A percentile compares a stretch with the other conserved stretches of the same genome.
Evolutionary conservation across 2,797 vertebrate genomes (phyloP).

Genomic region (Anguilla marmorata): DNA sequence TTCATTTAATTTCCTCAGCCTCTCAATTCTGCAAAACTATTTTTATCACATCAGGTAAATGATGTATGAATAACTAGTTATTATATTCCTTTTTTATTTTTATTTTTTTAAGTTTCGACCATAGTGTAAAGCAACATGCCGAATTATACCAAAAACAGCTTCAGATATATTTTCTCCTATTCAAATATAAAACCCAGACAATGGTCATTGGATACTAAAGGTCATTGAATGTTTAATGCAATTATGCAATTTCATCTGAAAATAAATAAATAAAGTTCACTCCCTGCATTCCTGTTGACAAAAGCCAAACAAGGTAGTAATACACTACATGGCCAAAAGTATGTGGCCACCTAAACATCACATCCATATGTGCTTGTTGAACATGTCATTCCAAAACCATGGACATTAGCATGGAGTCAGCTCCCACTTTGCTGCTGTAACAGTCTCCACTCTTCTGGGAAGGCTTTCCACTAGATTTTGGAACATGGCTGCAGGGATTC

Average conservation of each 20-base stretch:
- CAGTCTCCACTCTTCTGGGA: too few species aligned
- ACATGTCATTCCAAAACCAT: too few species aligned
- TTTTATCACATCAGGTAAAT: background rate
- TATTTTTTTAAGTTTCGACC: background rate
- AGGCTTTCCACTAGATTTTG: too few species aligned
- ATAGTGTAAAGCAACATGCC: background rate
- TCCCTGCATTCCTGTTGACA: background rate
- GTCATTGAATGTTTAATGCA: background rate
- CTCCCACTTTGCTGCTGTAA: too few species aligned
- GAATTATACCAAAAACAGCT: background rate
- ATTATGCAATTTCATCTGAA: background rate
- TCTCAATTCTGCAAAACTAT: background rate
- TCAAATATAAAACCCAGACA: background rate
- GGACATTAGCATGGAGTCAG: too few species aligned
- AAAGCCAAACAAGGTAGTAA: background rate
- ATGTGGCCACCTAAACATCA: too few species aligned
- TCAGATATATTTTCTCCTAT: background rate
- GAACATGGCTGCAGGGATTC: too few species aligned
- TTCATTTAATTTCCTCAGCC: background rate
- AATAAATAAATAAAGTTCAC: conserved; percentile 5
- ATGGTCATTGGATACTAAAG: background rate
- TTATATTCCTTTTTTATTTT: background rate
- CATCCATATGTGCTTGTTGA: too few species aligned
- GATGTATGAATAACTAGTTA: background rate
- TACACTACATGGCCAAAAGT: background rate